phyloP scores from a whole-genome alignment of 2,797 vertebrate species.

The Mycteria americana region DNA sequence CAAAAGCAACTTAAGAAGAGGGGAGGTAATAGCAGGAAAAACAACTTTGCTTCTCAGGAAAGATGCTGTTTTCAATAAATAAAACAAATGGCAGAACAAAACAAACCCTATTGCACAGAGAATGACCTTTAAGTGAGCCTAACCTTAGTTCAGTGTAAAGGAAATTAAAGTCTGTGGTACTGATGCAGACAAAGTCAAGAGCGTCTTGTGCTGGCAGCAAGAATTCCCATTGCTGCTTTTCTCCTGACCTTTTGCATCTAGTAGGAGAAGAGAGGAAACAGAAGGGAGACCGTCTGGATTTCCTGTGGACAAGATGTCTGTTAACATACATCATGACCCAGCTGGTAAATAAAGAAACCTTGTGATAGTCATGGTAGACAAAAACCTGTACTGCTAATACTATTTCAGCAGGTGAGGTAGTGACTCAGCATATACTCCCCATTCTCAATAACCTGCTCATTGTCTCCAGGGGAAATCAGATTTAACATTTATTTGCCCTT shows the following conservation, averaged over 20 bases:
- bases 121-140: slow-evolving; percentile 54
- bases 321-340: background rate
- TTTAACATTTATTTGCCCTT: background rate
- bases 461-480: background rate
- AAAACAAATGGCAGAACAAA: slow-evolving; percentile 48
- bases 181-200: slow-evolving; percentile 40
- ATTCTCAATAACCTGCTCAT: background rate
- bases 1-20: slow-evolving; percentile 33
- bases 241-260: slow-evolving; percentile 49
- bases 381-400: background rate
- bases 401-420: background rate
- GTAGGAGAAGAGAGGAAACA: background rate
- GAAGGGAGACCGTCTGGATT: background rate
- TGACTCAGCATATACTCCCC: background rate
- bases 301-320: background rate
- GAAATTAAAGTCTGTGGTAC: slow-evolving; percentile 55
- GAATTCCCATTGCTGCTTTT: slow-evolving; percentile 38
- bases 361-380: background rate
- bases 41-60: background rate
- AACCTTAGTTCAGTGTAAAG: slow-evolving; percentile 50
- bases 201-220: slow-evolving; percentile 46
- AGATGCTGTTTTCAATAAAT: slow-evolving; percentile 53
- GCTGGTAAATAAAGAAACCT: slow-evolving; percentile 5
- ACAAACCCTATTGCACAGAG: slow-evolving; percentile 26
- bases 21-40: slow-evolving; percentile 1